Evolutionary conservation across 2,797 vertebrate genomes (phyloP).

Genomic region (Loriculus beryllinus): DNA sequence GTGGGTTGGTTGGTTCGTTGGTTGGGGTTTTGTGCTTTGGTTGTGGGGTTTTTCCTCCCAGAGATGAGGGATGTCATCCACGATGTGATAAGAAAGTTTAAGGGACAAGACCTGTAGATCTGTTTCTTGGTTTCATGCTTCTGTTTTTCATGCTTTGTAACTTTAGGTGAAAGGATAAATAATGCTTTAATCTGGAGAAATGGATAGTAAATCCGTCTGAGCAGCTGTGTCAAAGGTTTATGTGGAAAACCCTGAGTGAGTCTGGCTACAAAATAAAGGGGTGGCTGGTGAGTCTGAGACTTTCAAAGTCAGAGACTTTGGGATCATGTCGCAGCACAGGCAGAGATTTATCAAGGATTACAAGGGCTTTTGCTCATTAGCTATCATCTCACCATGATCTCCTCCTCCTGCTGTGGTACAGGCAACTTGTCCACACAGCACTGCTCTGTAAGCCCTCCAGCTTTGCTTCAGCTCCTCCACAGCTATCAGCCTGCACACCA

Average conservation of each 20-base stretch:
- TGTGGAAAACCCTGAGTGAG: background rate
- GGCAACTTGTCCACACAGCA: background rate
- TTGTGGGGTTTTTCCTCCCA: accelerated
- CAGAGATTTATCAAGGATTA: background rate
- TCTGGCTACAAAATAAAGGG: background rate
- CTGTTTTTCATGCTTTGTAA: background rate
- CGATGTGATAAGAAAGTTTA: background rate
- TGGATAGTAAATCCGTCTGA: background rate
- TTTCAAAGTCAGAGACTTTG: background rate
- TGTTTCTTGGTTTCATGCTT: background rate
- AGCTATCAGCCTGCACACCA: background rate
- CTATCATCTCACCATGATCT: background rate
- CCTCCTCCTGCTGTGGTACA: background rate
- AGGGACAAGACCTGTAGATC: background rate
- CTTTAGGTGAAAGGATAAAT: background rate
- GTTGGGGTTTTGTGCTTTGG: background rate
- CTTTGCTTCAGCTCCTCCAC: background rate
- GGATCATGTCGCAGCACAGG: background rate
- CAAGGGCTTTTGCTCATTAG: background rate
- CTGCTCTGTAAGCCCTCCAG: background rate
- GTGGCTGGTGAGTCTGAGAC: background rate
- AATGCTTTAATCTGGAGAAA: background rate
- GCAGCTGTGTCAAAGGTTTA: background rate
- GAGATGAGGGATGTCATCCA: background rate
- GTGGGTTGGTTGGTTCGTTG: background rate